A percentile compares a stretch with the other conserved stretches of the same genome.
phyloP scores from a whole-genome alignment of 2,888 invertebrate genomes.

The Rhagophthalmus giganteus region DNA sequence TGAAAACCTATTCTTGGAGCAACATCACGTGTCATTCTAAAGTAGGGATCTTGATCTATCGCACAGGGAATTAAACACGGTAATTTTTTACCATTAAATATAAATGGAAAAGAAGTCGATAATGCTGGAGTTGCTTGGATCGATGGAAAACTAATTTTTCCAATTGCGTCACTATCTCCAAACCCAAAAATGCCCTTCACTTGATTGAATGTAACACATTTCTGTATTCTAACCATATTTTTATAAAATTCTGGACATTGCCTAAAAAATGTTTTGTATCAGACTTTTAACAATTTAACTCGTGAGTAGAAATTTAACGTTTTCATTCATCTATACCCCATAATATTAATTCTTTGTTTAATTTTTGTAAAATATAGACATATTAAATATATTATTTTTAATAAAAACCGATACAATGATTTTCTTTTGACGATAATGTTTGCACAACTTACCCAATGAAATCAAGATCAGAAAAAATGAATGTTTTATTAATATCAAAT shows the following conservation, averaged over 20 bases:
- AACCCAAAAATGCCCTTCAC: conserved; percentile 98
- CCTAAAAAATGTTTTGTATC: no score
- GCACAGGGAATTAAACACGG: conserved; percentile 94
- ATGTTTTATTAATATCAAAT: conserved; percentile 91
- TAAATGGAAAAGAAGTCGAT: conserved; percentile 86
- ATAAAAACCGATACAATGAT: no score
- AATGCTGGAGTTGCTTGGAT: conserved; percentile 95
- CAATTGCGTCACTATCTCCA: conserved; percentile 92
- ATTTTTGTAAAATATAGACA: no score
- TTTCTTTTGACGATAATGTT: no score
- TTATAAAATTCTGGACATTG: conserved; percentile 89
- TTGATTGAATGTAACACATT: conserved; percentile 95
- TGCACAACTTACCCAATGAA: conserved; percentile 90
- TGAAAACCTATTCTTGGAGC: conserved; percentile 82
- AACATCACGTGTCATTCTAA: conserved; percentile 98
- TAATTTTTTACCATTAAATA: conserved; percentile 80
- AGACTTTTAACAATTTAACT: no score
- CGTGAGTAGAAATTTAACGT: no score
- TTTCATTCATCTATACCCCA: no score
- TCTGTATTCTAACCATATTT: conserved; percentile 90
- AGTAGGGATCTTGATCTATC: conserved; percentile 99
- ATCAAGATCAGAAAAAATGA: conserved; percentile 93
- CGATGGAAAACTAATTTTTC: conserved; percentile 95
- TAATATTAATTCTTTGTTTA: no score
- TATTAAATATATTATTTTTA: no score